Conservation (phyloP, 2,113 vertebrate species). For the Stegostoma tigrinum region DNA sequence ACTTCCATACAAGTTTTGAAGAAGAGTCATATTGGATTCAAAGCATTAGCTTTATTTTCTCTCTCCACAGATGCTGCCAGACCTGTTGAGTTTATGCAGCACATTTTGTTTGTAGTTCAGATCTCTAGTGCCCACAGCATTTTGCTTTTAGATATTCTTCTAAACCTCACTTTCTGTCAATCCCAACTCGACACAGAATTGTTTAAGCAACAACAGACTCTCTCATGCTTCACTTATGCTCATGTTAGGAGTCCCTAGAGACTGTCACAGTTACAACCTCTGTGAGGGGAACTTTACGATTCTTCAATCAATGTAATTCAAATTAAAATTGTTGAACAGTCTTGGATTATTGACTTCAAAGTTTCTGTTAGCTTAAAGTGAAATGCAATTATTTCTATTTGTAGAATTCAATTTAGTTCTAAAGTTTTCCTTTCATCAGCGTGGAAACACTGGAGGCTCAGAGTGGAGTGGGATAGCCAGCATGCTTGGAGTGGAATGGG, state of each 20-base stretch:
- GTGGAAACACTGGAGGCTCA: too few species aligned
- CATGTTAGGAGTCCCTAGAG: not conserved
- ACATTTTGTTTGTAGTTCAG: too few species aligned
- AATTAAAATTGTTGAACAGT: not conserved
- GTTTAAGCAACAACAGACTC: not conserved
- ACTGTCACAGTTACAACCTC: not conserved
- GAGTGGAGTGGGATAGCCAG: too few species aligned
- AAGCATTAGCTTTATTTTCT: too few species aligned
- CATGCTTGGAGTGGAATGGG: too few species aligned
- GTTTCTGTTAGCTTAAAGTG: not conserved
- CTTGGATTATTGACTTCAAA: not conserved
- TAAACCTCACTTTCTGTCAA: not conserved
- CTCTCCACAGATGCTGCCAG: too few species aligned
- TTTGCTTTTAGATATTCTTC: not conserved
- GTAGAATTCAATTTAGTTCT: not conserved
- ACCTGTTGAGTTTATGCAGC: too few species aligned
- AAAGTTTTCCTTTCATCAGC: not conserved
- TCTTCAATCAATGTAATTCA: not conserved
- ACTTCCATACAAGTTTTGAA: too few species aligned
- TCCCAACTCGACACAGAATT: not conserved
- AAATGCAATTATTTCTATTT: not conserved
- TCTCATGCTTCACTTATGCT: not conserved
- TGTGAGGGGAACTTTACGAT: not conserved
- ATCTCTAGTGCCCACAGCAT: too few species aligned
- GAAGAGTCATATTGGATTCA: too few species aligned